Percentiles rank a stretch among this genome's conserved stretches.
phyloP scores from a whole-genome alignment of 2,888 invertebrate genomes.

The Sclerodermus sp. region DNA sequence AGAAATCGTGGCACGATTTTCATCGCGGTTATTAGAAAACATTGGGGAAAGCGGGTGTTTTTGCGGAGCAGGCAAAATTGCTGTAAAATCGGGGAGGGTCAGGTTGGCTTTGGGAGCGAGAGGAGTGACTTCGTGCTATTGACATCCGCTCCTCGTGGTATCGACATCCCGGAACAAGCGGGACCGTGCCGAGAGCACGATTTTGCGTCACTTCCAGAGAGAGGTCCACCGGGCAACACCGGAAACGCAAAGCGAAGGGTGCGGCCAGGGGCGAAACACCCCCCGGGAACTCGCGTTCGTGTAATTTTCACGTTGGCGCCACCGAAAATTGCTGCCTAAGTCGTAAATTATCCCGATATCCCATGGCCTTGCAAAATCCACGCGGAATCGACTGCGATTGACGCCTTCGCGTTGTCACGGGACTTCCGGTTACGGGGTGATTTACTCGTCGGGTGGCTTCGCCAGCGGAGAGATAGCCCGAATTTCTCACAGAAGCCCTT shows the following conservation, averaged over 20 bases:
- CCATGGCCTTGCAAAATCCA: background rate
- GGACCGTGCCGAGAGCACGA: slow-evolving; percentile 33
- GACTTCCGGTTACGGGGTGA: no score
- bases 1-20: background rate
- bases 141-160: slow-evolving; percentile 51
- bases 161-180: slow-evolving; percentile 44
- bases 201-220: slow-evolving; percentile 40
- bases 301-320: slow-evolving; percentile 35
- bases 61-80: slow-evolving; percentile 16
- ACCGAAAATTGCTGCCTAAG: slow-evolving; percentile 28
- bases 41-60: background rate
- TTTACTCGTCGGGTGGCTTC: no score
- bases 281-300: slow-evolving; percentile 16
- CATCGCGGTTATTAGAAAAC: no score
- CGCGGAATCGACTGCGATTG: slow-evolving; percentile 21
- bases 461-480: no score
- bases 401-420: slow-evolving; percentile 17
- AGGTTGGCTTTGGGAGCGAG: slow-evolving; percentile 7
- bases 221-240: slow-evolving; percentile 3
- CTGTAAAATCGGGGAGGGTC: slow-evolving; percentile 27
- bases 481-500: no score
- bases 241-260: no score
- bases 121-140: slow-evolving; percentile 51
- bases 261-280: background rate
- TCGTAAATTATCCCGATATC: slow-evolving; percentile 37